Conservation (phyloP, 2,113 vertebrate species). For the Zootoca vivipara region DNA sequence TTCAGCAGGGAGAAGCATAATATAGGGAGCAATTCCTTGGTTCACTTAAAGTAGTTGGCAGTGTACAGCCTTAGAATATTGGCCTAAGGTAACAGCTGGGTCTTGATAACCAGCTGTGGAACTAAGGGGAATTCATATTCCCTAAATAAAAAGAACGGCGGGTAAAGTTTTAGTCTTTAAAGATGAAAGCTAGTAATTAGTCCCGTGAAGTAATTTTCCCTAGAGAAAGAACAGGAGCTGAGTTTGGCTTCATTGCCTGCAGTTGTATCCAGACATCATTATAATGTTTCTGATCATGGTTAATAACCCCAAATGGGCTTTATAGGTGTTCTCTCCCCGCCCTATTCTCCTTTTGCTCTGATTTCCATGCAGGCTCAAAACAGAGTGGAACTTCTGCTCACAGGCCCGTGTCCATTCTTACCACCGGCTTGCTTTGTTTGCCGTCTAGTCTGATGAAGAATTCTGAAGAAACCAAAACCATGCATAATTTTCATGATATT, state of each 20-base stretch:
- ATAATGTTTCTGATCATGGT: background rate
- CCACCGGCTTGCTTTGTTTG: no score
- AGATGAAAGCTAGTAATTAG: conserved; percentile 9
- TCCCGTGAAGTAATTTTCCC: background rate
- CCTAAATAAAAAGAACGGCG: background rate
- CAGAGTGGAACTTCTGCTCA: background rate
- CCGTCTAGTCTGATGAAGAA: no score
- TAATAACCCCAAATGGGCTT: background rate
- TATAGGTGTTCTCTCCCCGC: no score
- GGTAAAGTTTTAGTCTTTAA: background rate
- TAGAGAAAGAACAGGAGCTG: background rate
- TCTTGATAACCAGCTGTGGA: background rate
- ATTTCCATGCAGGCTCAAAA: background rate
- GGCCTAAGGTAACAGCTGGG: background rate
- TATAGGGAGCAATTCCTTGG: background rate
- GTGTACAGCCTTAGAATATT: background rate
- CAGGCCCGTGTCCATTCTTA: no score
- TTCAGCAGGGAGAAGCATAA: background rate
- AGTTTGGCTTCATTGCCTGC: background rate
- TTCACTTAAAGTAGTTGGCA: background rate
- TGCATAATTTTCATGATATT: no score
- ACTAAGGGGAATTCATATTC: background rate
- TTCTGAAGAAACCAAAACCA: no score
- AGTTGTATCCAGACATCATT: background rate
- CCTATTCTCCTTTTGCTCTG: background rate